Percentiles rank a stretch among this genome's conserved stretches.
These are phyloP conservation scores for Zaprionus inermis DNA, from an alignment of 1,140 invertebrate species.

Conservation along the genomic window DNA sequence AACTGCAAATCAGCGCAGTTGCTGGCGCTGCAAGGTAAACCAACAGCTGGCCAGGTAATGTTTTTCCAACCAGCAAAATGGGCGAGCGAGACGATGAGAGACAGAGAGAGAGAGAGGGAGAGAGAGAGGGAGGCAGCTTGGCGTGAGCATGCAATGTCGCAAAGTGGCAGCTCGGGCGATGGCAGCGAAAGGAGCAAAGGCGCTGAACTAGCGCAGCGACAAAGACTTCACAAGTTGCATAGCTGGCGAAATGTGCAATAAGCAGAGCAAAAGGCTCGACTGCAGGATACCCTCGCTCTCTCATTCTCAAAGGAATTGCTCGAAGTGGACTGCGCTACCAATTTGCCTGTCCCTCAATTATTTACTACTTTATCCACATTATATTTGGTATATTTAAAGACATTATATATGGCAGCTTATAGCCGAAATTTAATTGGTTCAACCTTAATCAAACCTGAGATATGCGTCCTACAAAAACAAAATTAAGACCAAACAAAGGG, in stretches of 20 bases:
- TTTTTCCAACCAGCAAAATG: neutral
- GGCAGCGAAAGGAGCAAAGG: slow-evolving; percentile 63
- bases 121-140: slow-evolving; percentile 5
- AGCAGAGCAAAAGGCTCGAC: slow-evolving; percentile 14
- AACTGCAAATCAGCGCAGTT: slow-evolving; percentile 77
- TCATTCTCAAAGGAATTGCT: no score
- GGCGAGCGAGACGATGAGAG: neutral
- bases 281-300: slow-evolving; percentile 13
- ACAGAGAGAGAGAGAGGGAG: neutral
- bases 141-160: slow-evolving; percentile 19
- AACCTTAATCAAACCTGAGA: neutral
- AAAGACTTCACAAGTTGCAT: slow-evolving; percentile 71
- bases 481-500: no score
- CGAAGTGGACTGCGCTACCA: no score
- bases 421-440: neutral
- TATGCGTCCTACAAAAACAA: neutral
- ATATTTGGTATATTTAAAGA: neutral
- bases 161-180: slow-evolving; percentile 57
- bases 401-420: neutral
- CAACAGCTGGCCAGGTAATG: slow-evolving; percentile 50
- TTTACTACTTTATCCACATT: neutral
- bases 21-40: slow-evolving; percentile 63
- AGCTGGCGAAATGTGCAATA: slow-evolving; percentile 47
- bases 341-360: neutral
- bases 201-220: slow-evolving; percentile 58